Evolutionary conservation across 2,888 invertebrate species (phyloP).

Genomic region (Caenorhabditis sp.): DNA sequence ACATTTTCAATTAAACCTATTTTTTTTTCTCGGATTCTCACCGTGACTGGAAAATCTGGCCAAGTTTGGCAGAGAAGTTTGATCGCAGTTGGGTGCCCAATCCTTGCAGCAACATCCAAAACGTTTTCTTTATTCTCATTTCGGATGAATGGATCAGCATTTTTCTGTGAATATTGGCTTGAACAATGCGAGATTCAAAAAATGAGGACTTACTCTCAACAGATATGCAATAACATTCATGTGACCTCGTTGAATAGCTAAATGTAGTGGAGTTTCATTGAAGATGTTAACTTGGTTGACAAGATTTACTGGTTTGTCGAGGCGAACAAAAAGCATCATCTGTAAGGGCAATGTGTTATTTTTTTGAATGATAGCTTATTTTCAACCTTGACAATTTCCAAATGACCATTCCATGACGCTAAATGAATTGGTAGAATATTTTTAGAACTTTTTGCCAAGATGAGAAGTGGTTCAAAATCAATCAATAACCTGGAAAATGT

Average conservation of each 20-base stretch:
- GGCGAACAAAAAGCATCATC: slow-evolving; percentile 22
- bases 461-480: slow-evolving; percentile 56
- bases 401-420: slow-evolving; percentile 66
- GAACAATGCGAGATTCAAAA: neutral
- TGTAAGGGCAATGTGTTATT: too few species aligned
- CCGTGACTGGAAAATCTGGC: slow-evolving; percentile 30
- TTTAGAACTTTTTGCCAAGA: slow-evolving; percentile 43
- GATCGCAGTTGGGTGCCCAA: slow-evolving; percentile 61
- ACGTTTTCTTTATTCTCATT: slow-evolving; percentile 81
- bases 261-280: slow-evolving; percentile 78
- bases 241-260: slow-evolving; percentile 82
- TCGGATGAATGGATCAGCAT: slow-evolving; percentile 57
- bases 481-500: slow-evolving; percentile 41
- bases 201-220: slow-evolving; percentile 76
- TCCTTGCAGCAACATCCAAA: slow-evolving; percentile 89
- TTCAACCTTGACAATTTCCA: slow-evolving; percentile 52
- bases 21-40: slow-evolving; percentile 10
- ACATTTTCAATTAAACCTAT: too few species aligned
- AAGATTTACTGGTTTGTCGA: slow-evolving; percentile 24
- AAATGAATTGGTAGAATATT: slow-evolving; percentile 67
- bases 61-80: slow-evolving; percentile 28
- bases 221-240: slow-evolving; percentile 77
- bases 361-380: neutral
- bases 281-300: slow-evolving; percentile 54
- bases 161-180: slow-evolving; percentile 48